These are phyloP conservation scores for Cebus imitator DNA, from an alignment of 2,113 vertebrate genomes.

Conservation along the genomic window DNA sequence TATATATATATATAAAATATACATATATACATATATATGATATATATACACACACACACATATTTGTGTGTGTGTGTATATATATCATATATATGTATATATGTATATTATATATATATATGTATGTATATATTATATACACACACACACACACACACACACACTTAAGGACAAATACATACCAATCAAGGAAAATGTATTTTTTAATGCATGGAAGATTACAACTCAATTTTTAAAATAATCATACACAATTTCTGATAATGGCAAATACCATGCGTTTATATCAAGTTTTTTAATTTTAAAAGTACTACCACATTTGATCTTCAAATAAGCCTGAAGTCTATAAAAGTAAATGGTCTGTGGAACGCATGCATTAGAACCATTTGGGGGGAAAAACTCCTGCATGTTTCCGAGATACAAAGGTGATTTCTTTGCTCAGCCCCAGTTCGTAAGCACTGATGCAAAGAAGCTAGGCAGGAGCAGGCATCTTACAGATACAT, in stretches of 20 bases:
- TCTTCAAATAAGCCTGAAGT: background rate
- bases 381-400: background rate
- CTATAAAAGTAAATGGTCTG: background rate
- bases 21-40: no score
- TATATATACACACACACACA: no score
- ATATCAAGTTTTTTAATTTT: background rate
- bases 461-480: background rate
- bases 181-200: background rate
- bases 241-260: background rate
- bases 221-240: conserved; percentile 39
- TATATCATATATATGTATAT: no score
- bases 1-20: no score
- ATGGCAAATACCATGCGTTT: background rate
- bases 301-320: background rate
- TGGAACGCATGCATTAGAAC: background rate
- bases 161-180: background rate
- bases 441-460: background rate
- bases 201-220: background rate
- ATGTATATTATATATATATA: no score
- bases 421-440: background rate
- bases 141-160: no score
- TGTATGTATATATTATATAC: no score
- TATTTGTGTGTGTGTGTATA: no score
- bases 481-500: background rate
- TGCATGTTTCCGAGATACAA: background rate